Base-by-base conservation (phyloP, 2,888 invertebrate genomes). In the Lumbricus terrestris region DNA sequence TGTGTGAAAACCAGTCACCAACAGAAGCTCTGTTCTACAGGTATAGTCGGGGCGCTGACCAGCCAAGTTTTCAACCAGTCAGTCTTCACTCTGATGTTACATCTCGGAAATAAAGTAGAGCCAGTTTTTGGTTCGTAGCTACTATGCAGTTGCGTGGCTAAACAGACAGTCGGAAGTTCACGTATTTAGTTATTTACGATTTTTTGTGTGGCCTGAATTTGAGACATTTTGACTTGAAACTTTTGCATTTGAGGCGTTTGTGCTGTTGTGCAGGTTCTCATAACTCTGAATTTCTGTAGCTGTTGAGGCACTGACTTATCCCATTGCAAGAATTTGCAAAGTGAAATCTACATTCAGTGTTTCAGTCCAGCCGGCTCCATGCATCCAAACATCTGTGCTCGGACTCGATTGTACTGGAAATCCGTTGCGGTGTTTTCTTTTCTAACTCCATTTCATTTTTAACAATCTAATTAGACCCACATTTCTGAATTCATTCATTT, bases 11-110 rank as follows among this genome's bases (percentile, higher is more conserved):
- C 85, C 37, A 23, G 34, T 85, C 35, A 34, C 11, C 37, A 85
- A 37, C 85, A 85, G 85, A 85, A 85, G 85, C 85, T 85, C 85
- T 85, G 85, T 37, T 85, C 85, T 85, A 85, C 85, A 85, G 85
- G 85, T 85, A 85, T 85, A 35, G 85, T 34, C 35, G 85, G 20
- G 85, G 13, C 35, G 85, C 85, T 69, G n/a, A n/a, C 11, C 69
- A 69, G n/a, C 69, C 15, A 1, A 4, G 35, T 34, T 35, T 85
- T 23, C 15, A 37, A 37, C 34, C 85, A 85, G 85, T 85, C 6
- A 11, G 15, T 40, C 8, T 40, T 11, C 8, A 40, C 40, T 15
- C 8, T 40, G n/a, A 15, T 40, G 6, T 11, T 40, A 40, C 40
- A 40, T 20, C 47, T 47, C 47, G 23, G 47, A 42, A 18, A n/a